A percentile compares a stretch with the other conserved stretches of the same genome.
phyloP scores from a whole-genome alignment of 1,140 invertebrate genomes.

The Stegodyphus dumicola region DNA sequence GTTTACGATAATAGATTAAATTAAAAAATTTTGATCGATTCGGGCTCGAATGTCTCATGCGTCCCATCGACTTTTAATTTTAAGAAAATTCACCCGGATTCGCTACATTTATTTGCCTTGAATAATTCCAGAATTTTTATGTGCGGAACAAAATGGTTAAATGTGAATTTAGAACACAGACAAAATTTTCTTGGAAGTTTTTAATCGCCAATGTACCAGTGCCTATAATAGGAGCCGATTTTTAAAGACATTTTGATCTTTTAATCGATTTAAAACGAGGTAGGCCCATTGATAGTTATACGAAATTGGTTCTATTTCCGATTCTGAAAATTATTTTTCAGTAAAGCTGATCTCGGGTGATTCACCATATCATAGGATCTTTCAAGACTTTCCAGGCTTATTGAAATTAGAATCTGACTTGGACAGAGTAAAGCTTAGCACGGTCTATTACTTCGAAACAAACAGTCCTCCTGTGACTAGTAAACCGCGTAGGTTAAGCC shows the following conservation, averaged over 20 bases:
- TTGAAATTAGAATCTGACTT: constrained; percentile 19
- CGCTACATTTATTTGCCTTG: constrained; percentile 30
- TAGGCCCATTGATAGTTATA: neutral
- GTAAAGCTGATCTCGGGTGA: neutral
- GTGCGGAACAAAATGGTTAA: constrained; percentile 27
- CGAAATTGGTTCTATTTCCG: neutral
- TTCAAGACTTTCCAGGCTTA: neutral
- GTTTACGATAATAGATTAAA: constrained; percentile 15
- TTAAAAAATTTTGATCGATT: constrained; percentile 38
- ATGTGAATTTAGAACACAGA: constrained; percentile 17
- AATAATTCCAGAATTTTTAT: constrained; percentile 26
- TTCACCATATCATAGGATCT: neutral
- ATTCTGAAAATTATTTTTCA: neutral
- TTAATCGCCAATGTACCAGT: neutral
- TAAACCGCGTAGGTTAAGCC: neutral
- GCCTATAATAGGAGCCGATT: constrained; percentile 56
- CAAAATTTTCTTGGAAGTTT: constrained; percentile 32
- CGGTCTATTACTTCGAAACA: constrained; percentile 3
- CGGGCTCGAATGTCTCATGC: constrained; percentile 34
- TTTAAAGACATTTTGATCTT: constrained; percentile 35
- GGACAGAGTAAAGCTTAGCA: neutral
- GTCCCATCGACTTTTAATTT: neutral
- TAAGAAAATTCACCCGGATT: neutral
- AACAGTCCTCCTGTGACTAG: neutral
- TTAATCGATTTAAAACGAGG: too few species aligned